These are phyloP conservation scores for Paedocypris micromegethes DNA, from an alignment of 2,797 vertebrate species.

Conservation along the genomic window DNA sequence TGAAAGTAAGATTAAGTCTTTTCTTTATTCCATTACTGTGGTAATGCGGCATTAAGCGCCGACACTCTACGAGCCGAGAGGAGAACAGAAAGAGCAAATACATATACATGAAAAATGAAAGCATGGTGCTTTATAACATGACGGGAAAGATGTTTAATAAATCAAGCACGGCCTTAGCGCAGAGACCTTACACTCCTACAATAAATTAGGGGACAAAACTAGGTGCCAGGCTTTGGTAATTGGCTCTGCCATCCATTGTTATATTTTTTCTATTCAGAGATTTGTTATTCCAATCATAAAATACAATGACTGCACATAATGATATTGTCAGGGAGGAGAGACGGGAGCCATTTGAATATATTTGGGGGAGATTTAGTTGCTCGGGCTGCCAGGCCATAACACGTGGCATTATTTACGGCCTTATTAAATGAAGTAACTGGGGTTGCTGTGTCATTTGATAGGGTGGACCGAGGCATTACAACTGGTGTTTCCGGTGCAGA, in stretches of 20 bases:
- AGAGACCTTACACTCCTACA: slow-evolving; percentile 41
- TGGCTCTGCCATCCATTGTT: slow-evolving; percentile 58
- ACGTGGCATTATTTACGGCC: slow-evolving; percentile 56
- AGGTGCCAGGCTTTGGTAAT: slow-evolving; percentile 53
- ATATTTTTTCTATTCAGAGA: slow-evolving; percentile 54
- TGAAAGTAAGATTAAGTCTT: slow-evolving; percentile 24
- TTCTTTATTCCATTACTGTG: slow-evolving; percentile 32
- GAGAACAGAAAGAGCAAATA: slow-evolving; percentile 30
- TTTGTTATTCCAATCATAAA: slow-evolving; percentile 66
- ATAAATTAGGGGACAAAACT: slow-evolving; percentile 60
- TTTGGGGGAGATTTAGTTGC: slow-evolving; percentile 59
- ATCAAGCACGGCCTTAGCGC: slow-evolving; percentile 51
- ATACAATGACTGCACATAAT: slow-evolving; percentile 65
- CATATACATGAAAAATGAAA: slow-evolving; percentile 38
- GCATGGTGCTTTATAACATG: slow-evolving; percentile 49
- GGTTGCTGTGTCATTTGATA: slow-evolving; percentile 50
- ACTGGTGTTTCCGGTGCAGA: no score
- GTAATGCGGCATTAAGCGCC: slow-evolving; percentile 25
- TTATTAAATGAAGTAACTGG: slow-evolving; percentile 58
- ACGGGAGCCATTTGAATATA: slow-evolving; percentile 51
- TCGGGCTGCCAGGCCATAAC: slow-evolving; percentile 51
- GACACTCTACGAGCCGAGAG: slow-evolving; percentile 10
- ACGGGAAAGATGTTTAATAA: slow-evolving; percentile 54
- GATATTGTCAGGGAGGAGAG: slow-evolving; percentile 57
- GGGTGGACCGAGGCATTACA: slow-evolving; percentile 18